phyloP scores from a whole-genome alignment of 2,888 invertebrate species.

The Athalia cordata region DNA sequence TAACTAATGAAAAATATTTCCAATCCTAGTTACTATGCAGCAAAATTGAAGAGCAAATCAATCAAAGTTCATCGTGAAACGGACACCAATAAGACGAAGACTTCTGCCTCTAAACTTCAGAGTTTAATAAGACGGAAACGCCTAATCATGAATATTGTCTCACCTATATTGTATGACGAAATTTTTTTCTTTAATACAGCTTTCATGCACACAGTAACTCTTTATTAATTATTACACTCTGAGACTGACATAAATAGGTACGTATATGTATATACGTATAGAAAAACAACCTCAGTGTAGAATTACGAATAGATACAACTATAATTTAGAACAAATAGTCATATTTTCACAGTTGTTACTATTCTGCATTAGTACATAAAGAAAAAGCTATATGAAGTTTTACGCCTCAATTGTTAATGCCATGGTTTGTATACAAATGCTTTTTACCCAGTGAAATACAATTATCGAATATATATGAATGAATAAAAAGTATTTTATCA shows the following conservation, averaged over 20 bases:
- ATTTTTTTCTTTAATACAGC: conserved; percentile 16
- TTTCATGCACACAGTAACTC: conserved; percentile 20
- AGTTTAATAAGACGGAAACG: conserved; percentile 7
- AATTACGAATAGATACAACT: neutral
- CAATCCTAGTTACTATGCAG: conserved; percentile 57
- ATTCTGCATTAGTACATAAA: neutral
- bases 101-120: neutral
- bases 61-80: conserved; percentile 22
- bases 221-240: conserved; percentile 6
- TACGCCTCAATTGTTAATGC: conserved; percentile 19
- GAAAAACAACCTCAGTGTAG: neutral
- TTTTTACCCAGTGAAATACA: conserved; percentile 34
- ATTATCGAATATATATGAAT: neutral
- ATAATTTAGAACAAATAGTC: conserved; percentile 26
- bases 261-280: neutral
- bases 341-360: conserved; percentile 28
- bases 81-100: neutral
- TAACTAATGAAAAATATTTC: conserved; percentile 37
- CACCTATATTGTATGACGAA: conserved; percentile 4
- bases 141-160: conserved; percentile 4
- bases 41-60: conserved; percentile 64
- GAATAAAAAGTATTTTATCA: neutral
- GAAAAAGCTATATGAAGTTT: neutral
- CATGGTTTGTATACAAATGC: conserved; percentile 12
- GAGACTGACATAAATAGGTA: conserved; percentile 19